Percentiles rank a stretch among this genome's conserved stretches.
phyloP scores from a whole-genome alignment of 2,113 vertebrate species.

The Turdus rufiventris region DNA sequence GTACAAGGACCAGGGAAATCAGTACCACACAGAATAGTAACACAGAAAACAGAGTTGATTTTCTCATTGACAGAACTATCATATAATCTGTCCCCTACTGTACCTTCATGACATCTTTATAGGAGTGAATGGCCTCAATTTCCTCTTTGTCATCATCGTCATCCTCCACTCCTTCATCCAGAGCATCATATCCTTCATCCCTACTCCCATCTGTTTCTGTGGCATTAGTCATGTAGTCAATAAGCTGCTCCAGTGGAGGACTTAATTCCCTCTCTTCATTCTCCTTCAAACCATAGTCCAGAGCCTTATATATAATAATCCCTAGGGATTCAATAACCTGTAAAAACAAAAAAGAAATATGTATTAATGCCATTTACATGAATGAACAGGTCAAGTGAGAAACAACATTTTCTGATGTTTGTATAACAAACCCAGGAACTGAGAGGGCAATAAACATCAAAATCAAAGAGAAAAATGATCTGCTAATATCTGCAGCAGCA shows the following conservation, averaged over 20 bases:
- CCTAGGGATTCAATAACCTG: constrained; percentile 94
- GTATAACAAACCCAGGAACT: background rate
- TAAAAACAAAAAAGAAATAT: background rate
- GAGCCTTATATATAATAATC: constrained; percentile 96
- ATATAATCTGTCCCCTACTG: background rate
- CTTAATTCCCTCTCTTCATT: constrained; percentile 94
- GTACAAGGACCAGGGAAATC: background rate
- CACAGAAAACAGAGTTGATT: background rate
- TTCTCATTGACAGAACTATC: background rate
- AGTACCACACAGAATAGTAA: background rate
- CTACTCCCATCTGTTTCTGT: constrained; percentile 79
- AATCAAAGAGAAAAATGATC: background rate
- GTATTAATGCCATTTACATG: background rate
- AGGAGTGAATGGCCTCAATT: constrained; percentile 74
- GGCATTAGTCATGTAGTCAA: constrained; percentile 93
- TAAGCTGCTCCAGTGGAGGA: constrained; percentile 92
- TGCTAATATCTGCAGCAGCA: background rate
- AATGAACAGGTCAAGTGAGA: background rate
- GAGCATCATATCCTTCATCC: constrained; percentile 93
- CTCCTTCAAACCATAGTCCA: constrained; percentile 97
- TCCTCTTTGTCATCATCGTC: constrained; percentile 64
- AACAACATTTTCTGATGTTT: background rate
- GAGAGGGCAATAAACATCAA: background rate
- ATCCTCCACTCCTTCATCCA: constrained; percentile 87
- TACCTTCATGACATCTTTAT: constrained; percentile 92